Evolutionary conservation across 2,797 vertebrate species (phyloP).

Genomic region (Graptemys geographica): DNA sequence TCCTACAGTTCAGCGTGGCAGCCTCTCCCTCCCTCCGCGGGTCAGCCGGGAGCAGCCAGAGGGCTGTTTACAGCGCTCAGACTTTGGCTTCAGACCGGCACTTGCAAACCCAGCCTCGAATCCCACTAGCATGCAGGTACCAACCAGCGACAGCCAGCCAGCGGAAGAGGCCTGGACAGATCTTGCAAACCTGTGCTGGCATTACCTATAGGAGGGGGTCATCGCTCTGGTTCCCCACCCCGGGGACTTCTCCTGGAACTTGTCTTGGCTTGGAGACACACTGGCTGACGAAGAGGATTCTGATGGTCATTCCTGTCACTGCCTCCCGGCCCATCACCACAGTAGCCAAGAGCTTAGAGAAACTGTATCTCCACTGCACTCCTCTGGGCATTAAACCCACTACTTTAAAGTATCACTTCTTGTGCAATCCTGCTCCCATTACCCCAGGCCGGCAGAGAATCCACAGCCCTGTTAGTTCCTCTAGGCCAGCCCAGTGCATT

Average conservation of each 20-base stretch:
- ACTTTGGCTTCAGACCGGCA: not conserved
- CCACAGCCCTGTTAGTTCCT: not conserved
- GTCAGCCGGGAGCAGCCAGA: accelerated
- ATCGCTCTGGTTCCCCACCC: not conserved
- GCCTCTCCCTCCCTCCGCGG: not conserved
- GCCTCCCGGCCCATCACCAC: not conserved
- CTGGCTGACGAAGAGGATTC: not conserved
- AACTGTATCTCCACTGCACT: not conserved
- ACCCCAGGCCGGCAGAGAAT: not conserved
- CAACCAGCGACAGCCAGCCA: not conserved
- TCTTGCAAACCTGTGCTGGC: not conserved
- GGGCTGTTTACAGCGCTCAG: not conserved
- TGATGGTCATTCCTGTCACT: not conserved
- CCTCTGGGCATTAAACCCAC: not conserved
- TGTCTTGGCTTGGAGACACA: not conserved
- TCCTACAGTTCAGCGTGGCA: not conserved
- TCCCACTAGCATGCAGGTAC: not conserved
- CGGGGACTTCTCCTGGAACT: not conserved
- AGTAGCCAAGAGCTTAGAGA: not conserved
- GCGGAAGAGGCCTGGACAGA: not conserved
- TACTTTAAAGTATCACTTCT: not conserved
- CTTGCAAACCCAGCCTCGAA: not conserved
- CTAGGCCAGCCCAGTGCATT: not conserved
- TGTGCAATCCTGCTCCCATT: not conserved
- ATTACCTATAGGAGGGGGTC: not conserved